Evolutionary conservation across 2,113 vertebrate species (phyloP).

Genomic region (Urocolius indicus): DNA sequence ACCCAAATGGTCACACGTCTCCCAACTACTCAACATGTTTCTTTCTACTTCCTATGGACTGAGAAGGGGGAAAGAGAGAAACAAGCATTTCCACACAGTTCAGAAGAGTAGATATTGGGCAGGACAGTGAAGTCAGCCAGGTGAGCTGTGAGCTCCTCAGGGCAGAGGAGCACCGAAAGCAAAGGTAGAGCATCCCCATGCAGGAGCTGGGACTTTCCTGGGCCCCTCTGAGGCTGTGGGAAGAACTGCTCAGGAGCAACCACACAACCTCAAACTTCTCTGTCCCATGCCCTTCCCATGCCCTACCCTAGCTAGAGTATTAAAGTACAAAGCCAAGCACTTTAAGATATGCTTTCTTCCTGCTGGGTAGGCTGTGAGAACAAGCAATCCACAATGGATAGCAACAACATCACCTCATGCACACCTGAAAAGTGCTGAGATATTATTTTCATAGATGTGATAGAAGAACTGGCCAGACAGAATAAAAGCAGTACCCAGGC

Average conservation of each 20-base stretch:
- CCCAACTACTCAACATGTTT: background rate
- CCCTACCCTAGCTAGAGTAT: background rate
- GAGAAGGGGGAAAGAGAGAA: background rate
- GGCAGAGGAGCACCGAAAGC: background rate
- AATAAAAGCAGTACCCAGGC: background rate
- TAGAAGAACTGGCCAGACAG: background rate
- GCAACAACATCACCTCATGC: background rate
- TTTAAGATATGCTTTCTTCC: background rate
- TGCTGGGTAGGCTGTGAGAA: conserved; percentile 4
- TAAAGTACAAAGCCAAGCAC: background rate
- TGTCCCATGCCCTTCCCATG: background rate
- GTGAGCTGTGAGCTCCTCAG: background rate
- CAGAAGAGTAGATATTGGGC: background rate
- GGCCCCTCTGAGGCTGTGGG: background rate
- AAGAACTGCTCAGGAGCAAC: background rate
- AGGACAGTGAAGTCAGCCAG: background rate
- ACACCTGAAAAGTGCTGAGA: background rate
- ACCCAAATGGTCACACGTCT: background rate
- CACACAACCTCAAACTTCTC: background rate
- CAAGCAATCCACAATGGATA: background rate
- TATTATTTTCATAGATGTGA: background rate
- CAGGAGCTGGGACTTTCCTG: background rate
- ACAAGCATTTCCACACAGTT: background rate
- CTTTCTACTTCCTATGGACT: background rate
- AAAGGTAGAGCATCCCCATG: background rate